phyloP scores from a whole-genome alignment of 2,888 invertebrate species.

The Leptinotarsa juncta region DNA sequence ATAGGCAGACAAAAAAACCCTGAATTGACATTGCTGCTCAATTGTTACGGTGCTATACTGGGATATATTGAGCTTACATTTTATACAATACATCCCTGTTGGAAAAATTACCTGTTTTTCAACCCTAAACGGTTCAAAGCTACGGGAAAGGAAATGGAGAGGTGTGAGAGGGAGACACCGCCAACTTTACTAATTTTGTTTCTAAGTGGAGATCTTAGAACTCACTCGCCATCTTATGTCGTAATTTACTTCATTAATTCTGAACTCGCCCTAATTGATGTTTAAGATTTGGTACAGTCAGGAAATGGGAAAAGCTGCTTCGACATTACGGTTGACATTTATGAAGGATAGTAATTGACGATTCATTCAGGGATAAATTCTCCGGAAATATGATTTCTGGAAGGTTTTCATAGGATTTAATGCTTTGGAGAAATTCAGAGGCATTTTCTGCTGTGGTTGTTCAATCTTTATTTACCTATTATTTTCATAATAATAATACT shows the following conservation, averaged over 20 bases:
- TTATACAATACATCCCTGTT: conserved; percentile 10
- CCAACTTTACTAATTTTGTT: conserved; percentile 57
- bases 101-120: conserved; percentile 18
- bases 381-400: too few relatives aligned
- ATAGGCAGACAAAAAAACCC: too few relatives aligned
- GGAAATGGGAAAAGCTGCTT: conserved; percentile 5
- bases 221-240: conserved; percentile 58
- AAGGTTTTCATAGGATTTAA: too few relatives aligned
- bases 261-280: conserved; percentile 61
- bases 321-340: background rate
- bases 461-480: too few relatives aligned
- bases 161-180: conserved; percentile 36
- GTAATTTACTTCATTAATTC: conserved; percentile 60
- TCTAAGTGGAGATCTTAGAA: conserved; percentile 51
- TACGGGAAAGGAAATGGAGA: conserved; percentile 19
- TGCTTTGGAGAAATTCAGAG: too few relatives aligned
- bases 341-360: background rate
- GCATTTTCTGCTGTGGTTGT: too few relatives aligned
- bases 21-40: too few relatives aligned
- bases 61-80: background rate
- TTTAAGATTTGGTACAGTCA: conserved; percentile 57
- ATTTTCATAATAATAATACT: too few relatives aligned
- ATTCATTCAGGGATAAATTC: background rate
- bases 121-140: conserved; percentile 21
- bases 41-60: too few relatives aligned